Percentiles rank a stretch among this genome's conserved stretches.
These are phyloP conservation scores for Polyergus mexicanus DNA, from an alignment of 1,140 invertebrate genomes.

Conservation along the genomic window DNA sequence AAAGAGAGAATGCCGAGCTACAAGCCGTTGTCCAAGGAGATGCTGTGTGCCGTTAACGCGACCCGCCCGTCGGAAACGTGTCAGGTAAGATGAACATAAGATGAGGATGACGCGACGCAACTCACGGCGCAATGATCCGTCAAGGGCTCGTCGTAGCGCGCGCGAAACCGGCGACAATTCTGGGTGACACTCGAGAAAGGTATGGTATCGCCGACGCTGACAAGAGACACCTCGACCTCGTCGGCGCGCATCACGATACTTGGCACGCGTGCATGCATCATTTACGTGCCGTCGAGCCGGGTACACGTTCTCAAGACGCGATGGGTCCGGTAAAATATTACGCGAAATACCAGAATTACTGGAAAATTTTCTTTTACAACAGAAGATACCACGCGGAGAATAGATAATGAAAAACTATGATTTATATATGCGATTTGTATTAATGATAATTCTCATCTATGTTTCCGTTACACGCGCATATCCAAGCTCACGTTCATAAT, in stretches of 20 bases:
- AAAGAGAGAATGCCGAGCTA: constrained; percentile 73
- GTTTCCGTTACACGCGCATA: background rate
- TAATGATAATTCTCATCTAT: background rate
- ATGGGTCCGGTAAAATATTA: background rate
- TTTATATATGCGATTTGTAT: background rate
- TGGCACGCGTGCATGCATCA: constrained; percentile 14
- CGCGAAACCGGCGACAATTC: constrained; percentile 41
- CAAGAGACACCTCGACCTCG: constrained; percentile 50
- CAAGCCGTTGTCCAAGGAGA: constrained; percentile 65
- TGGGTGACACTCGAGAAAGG: constrained; percentile 57
- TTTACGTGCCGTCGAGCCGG: constrained; percentile 12
- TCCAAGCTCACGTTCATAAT: constrained; percentile 18
- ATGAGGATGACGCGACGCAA: constrained; percentile 30
- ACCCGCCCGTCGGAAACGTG: constrained; percentile 61
- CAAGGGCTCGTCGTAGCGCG: background rate
- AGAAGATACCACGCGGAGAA: background rate
- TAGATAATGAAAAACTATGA: background rate
- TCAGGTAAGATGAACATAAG: constrained; percentile 69
- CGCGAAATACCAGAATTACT: background rate
- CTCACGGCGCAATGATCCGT: constrained; percentile 6
- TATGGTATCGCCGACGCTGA: constrained; percentile 29
- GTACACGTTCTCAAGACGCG: constrained; percentile 6
- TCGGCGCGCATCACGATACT: constrained; percentile 57
- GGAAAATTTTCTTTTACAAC: background rate
- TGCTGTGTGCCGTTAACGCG: constrained; percentile 66